These are phyloP conservation scores for Prunella himalayana DNA, from an alignment of 2,113 vertebrate species.

Conservation along the genomic window DNA sequence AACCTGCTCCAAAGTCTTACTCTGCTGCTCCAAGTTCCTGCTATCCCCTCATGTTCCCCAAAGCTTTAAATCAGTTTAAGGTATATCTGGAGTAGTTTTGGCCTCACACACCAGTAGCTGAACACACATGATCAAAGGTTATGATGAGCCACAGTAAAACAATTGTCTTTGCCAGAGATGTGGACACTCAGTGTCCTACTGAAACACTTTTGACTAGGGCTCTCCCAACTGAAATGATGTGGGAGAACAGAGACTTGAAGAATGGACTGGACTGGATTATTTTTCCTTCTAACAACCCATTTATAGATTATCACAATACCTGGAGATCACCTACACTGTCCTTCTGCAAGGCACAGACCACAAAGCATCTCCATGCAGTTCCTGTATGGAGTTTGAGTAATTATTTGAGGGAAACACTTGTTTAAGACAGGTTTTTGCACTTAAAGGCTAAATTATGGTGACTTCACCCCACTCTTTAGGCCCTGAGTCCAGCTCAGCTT, in stretches of 20 bases:
- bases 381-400: neutral
- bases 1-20: neutral
- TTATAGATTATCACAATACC: neutral
- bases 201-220: neutral
- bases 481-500: neutral
- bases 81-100: neutral
- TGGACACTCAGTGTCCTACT: neutral
- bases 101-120: neutral
- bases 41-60: neutral
- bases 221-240: neutral
- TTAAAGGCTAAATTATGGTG: neutral
- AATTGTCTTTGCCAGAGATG: neutral
- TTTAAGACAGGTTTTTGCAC: neutral
- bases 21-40: neutral
- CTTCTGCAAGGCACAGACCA: neutral
- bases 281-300: neutral
- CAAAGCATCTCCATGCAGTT: neutral
- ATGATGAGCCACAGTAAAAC: neutral
- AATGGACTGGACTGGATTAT: neutral
- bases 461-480: neutral
- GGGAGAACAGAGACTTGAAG: neutral
- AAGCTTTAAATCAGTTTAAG: neutral
- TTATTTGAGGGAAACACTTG: neutral
- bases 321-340: neutral
- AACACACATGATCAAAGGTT: neutral